phyloP scores from a whole-genome alignment of 2,888 invertebrate species.

The Lasioglossum zephyrum region DNA sequence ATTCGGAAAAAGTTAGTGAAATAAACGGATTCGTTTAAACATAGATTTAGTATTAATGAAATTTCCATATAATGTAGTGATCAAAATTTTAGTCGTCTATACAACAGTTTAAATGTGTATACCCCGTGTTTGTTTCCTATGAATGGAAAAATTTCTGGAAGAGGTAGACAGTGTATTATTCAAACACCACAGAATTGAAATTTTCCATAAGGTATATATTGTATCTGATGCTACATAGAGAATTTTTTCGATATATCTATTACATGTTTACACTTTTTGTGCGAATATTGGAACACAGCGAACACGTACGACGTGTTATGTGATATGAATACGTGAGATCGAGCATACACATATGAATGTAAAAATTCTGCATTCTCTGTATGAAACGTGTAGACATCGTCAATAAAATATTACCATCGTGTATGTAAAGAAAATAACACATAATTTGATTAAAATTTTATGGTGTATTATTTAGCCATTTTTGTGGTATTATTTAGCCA shows the following conservation, averaged over 20 bases:
- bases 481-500: neutral
- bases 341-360: neutral
- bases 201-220: neutral
- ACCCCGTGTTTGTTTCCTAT: neutral
- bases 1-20: too few relatives aligned
- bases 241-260: neutral
- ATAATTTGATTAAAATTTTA: neutral
- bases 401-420: neutral
- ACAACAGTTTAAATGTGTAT: neutral
- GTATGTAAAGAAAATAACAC: neutral
- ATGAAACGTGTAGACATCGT: too few relatives aligned
- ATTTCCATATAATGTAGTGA: neutral
- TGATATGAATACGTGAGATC: neutral
- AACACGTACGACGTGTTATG: neutral
- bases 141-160: neutral
- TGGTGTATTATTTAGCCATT: neutral
- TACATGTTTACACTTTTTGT: neutral
- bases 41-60: neutral
- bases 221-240: neutral
- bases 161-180: neutral
- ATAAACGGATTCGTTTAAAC: too few relatives aligned
- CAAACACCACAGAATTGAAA: neutral
- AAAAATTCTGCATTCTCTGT: neutral
- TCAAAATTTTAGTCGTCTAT: neutral
- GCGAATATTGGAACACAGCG: neutral